Base-by-base conservation (phyloP, 2,888 invertebrate genomes). In the Cylloceria caligata region DNA sequence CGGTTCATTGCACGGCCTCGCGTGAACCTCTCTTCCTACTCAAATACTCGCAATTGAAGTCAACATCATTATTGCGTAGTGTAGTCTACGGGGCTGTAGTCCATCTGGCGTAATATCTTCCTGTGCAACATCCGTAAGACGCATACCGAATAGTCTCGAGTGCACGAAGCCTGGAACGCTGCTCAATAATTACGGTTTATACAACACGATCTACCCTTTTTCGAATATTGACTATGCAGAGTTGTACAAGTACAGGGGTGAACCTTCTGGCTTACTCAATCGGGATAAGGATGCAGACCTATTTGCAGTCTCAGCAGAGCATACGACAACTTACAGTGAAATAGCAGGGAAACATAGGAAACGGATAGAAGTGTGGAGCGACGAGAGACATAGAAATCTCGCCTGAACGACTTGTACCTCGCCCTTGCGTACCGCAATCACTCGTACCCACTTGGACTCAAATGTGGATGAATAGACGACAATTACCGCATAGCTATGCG, bases 71-170 rank as follows among this genome's bases (percentile, higher is more conserved):
- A 73, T 73, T 49, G 39, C 21, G 24, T 24, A 62, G 27, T 7
- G 6, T 36, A 49, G 52, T 55, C 24, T 69, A 16, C 16, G 65
- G 13, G 16, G 11, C 7, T 45, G 27, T 16, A 47, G 24, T 24
- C 42, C 27, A 13, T 30, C 24, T 21, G 1, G 42, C 2, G 24
- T 64, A 27, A 13, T n/a, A n/a, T 5, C 57, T 16, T 60, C 30
- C 16, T 19, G 19, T 3, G 9, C 36, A 19, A 68, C 34, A 52
- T 36, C 34, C 68, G 27, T 45, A 19, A 52, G 68, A 68, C 30
- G 68, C 34, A 52, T 52, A 36, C 34, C 49, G 68, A n/a, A n/a
- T n/a, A n/a, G n/a, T 68, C 68, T 68, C 68, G 68, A 68, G 68
- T 36, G n/a, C 49, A 36, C 36, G 7, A 42, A 24, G 68, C 21